phyloP scores from a whole-genome alignment of 2,888 invertebrate species.

The Xestia sexstrigata region DNA sequence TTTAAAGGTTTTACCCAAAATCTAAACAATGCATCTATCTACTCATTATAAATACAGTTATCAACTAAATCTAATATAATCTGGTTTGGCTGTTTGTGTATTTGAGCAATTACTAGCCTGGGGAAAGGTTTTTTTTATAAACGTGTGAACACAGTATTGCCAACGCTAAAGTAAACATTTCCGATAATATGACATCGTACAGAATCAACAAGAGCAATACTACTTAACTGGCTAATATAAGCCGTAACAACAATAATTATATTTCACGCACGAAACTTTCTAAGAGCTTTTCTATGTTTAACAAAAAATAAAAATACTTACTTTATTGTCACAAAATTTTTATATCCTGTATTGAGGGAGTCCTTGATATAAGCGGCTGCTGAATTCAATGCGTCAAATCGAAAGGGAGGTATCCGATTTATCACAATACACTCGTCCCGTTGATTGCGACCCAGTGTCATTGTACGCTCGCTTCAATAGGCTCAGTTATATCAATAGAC shows the following conservation, averaged over 20 bases:
- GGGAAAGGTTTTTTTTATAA: too few relatives aligned
- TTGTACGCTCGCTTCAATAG: conserved; percentile 77
- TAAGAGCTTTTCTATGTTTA: conserved; percentile 52
- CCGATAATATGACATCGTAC: background rate
- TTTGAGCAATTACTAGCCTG: too few relatives aligned
- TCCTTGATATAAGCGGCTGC: conserved; percentile 43
- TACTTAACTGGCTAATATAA: background rate
- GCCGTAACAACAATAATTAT: conserved; percentile 12
- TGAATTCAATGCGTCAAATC: conserved; percentile 69
- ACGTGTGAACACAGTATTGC: too few relatives aligned
- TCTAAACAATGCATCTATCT: too few relatives aligned
- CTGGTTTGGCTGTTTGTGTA: too few relatives aligned
- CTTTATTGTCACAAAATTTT: background rate
- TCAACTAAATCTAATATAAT: too few relatives aligned
- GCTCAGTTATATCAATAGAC: conserved; percentile 68
- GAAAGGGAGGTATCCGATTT: conserved; percentile 71
- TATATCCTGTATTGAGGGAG: conserved; percentile 16
- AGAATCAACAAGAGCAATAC: background rate
- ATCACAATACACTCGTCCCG: conserved; percentile 80
- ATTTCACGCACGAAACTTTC: conserved; percentile 32
- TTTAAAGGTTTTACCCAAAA: too few relatives aligned
- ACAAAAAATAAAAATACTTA: conserved; percentile 33
- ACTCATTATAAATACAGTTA: too few relatives aligned
- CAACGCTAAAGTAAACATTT: background rate
- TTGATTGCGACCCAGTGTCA: conserved; percentile 80